Percentiles rank a stretch among this genome's conserved stretches.
Conservation (phyloP, 2,113 vertebrate genomes). For the Colius striatus region DNA sequence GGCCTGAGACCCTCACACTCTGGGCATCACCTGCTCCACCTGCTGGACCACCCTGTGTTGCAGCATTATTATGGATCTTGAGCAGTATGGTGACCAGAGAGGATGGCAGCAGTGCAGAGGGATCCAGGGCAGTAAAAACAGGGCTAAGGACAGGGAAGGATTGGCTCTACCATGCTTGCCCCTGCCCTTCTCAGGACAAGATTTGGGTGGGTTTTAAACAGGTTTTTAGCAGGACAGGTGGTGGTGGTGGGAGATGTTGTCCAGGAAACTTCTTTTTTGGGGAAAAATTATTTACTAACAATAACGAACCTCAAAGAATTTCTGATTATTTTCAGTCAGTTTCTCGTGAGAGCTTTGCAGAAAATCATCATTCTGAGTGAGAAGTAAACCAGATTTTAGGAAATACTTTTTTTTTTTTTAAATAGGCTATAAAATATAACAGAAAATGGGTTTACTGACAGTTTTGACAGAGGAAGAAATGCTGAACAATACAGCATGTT, state of each 20-base stretch:
- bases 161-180: background rate
- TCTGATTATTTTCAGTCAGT: background rate
- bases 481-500: rapidly evolving
- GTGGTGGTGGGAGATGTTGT: background rate
- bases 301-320: background rate
- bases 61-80: background rate
- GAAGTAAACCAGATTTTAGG: background rate
- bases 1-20: rapidly evolving
- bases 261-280: background rate
- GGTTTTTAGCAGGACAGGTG: background rate
- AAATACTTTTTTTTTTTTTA: background rate
- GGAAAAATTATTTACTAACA: background rate
- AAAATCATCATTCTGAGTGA: background rate
- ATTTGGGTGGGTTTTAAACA: background rate
- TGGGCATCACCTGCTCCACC: rapidly evolving
- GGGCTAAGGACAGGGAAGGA: background rate
- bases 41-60: background rate
- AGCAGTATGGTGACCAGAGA: background rate
- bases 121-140: background rate
- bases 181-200: background rate
- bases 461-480: background rate
- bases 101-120: background rate
- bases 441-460: background rate
- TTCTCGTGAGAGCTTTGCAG: background rate
- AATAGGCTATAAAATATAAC: background rate